These are phyloP conservation scores for Hippasteria phrygiana DNA, from an alignment of 53 echinoderm and acorn worm species.

Conservation along the genomic window DNA sequence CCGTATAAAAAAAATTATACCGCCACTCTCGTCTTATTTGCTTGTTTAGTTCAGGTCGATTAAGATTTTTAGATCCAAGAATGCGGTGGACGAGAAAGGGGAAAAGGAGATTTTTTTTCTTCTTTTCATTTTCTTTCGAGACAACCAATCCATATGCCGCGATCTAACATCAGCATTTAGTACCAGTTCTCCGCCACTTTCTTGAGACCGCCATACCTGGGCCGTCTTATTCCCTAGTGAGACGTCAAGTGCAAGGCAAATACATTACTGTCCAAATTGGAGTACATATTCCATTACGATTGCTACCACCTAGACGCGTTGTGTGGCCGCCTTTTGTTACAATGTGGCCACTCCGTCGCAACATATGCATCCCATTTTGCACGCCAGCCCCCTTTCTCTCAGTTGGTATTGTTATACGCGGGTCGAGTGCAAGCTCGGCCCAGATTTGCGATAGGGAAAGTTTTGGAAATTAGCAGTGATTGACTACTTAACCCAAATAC, in stretches of 20 bases:
- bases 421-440: constrained; percentile 25
- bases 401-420: not conserved
- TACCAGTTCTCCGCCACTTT: constrained; percentile 7
- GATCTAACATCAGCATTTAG: constrained; percentile 7
- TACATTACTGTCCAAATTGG: constrained; percentile 74
- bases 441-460: not conserved
- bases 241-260: constrained; percentile 65
- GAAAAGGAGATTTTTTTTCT: not conserved
- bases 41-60: constrained; percentile 78
- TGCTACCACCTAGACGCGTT: constrained; percentile 34
- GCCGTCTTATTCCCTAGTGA: constrained; percentile 54
- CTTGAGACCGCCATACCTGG: not conserved
- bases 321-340: constrained; percentile 66
- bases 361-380: constrained; percentile 60
- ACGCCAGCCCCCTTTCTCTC: not conserved
- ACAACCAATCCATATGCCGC: constrained; percentile 3
- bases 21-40: constrained; percentile 65
- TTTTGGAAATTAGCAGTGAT: constrained; percentile 10
- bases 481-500: constrained; percentile 46
- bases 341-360: constrained; percentile 19
- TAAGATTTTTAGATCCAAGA: constrained; percentile 67
- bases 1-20: not conserved
- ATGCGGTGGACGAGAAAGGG: not conserved
- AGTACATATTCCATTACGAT: constrained; percentile 60
- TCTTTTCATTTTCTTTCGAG: not conserved